Base-by-base conservation (phyloP, 2,888 invertebrate genomes). In the Leucozona laternaria region DNA sequence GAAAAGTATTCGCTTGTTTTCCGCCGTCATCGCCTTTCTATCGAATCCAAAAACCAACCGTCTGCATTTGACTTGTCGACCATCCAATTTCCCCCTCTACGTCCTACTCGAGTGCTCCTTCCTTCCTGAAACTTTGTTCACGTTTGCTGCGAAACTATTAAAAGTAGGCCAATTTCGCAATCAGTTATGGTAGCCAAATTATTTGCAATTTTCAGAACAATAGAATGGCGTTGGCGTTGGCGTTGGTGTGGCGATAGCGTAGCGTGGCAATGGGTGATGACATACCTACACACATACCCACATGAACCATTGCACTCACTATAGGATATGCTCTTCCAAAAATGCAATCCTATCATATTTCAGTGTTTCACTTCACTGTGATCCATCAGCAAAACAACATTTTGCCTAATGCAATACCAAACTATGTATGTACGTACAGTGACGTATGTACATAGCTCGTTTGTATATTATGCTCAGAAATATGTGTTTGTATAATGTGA, bases 91-190 rank as follows among this genome's bases (percentile, higher is more conserved):
- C 31, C 22, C 10, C 25, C 20, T 0, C 55, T 15, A n/a, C n/a
- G n/a, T n/a, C 0, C 53, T 31, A 31, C 31, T 31, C 31, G 7
- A 1, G 8, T 31, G 20, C 20, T 7, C 4, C 10, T n/a, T 45
- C 15, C 8, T 17, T 43, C 0, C 10, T n/a, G 2, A 20, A 68
- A 57, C 37, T 55, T 25, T 31, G 17, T 60, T 31, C 62, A 66
- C 64, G 64, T 58, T 82, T 34, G 37, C 62, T 64, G 81, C 43
- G 58, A 81, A 77, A 37, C 37, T 71, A 62, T 55, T 48, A 62
- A 48, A 85, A 81, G 53, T 78, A 81, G 85, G 85, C 72, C 85
- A 81, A 78, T 76, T 78, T 81, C 22, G 57, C 81, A 73, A 77
- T 78, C 81, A 81, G 85, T 81, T 77, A 72, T 72, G 72, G 45